Percentiles rank a stretch among this genome's conserved stretches.
phyloP scores from a whole-genome alignment of 2,888 invertebrate species.

The Pterostichus madidus region DNA sequence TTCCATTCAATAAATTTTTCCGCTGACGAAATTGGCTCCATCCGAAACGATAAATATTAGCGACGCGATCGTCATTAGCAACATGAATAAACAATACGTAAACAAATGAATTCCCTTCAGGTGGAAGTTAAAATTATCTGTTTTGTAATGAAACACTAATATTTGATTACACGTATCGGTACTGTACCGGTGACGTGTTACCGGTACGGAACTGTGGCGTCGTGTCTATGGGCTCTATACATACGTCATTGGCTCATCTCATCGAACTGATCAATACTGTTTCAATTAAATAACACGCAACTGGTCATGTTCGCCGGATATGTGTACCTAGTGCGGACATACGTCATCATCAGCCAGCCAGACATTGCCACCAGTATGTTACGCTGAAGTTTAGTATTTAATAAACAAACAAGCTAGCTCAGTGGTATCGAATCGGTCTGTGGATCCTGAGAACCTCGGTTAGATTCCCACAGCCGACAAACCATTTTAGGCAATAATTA shows the following conservation, averaged over 20 bases:
- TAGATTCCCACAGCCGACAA: no score
- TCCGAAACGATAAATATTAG: conserved; percentile 40
- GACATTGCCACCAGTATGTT: no score
- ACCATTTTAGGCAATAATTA: no score
- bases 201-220: conserved; percentile 2
- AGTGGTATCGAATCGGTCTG: no score
- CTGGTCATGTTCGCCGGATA: conserved; percentile 57
- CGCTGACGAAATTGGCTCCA: conserved; percentile 16
- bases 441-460: no score
- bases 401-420: no score
- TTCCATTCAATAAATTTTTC: conserved; percentile 52
- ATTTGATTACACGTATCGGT: conserved; percentile 20
- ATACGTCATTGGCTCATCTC: conserved; percentile 62
- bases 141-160: background rate
- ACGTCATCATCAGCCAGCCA: conserved; percentile 12
- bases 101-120: conserved; percentile 33
- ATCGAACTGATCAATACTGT: conserved; percentile 65
- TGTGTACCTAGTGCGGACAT: conserved; percentile 22
- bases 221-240: conserved; percentile 35
- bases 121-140: background rate
- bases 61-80: conserved; percentile 35
- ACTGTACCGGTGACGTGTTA: conserved; percentile 7
- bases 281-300: conserved; percentile 67
- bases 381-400: no score
- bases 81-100: conserved; percentile 50